Percentiles rank a stretch among this genome's conserved stretches.
Conservation (phyloP, 2,113 vertebrate species). For the Lucifuga dentata region DNA sequence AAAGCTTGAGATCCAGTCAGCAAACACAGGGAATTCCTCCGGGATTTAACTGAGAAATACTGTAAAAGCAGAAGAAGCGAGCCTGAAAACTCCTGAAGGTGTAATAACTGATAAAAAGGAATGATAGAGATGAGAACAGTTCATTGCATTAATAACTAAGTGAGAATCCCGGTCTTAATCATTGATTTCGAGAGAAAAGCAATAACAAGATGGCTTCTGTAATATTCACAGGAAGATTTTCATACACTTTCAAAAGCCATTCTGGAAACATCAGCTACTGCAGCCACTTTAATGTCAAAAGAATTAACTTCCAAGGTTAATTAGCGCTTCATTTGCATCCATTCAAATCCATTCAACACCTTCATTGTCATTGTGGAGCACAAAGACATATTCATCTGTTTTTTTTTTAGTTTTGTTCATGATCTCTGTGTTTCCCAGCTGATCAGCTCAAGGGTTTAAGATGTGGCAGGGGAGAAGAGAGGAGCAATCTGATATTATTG, state of each 20-base stretch:
- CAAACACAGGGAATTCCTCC: no score
- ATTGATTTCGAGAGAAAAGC: background rate
- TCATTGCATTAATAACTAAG: background rate
- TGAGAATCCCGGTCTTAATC: background rate
- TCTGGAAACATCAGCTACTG: background rate
- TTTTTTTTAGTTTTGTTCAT: no score
- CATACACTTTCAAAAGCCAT: background rate
- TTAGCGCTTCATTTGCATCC: no score
- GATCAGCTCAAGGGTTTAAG: constrained; percentile 16
- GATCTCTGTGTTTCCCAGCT: background rate
- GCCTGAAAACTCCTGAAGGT: background rate
- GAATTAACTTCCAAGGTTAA: no score
- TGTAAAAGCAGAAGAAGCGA: background rate
- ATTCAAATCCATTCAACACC: no score
- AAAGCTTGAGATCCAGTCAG: constrained; percentile 18
- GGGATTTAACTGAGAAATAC: background rate
- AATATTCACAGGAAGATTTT: background rate
- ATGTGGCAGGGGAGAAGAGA: constrained; percentile 22
- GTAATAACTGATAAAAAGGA: background rate
- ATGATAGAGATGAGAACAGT: background rate
- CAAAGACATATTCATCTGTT: no score
- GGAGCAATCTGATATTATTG: constrained; percentile 36
- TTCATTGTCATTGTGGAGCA: no score
- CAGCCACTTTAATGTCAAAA: background rate
- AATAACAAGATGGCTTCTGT: background rate